These are phyloP conservation scores for Calyptommatus sinebrachiatus DNA, from an alignment of 2,113 vertebrate species.

Conservation along the genomic window DNA sequence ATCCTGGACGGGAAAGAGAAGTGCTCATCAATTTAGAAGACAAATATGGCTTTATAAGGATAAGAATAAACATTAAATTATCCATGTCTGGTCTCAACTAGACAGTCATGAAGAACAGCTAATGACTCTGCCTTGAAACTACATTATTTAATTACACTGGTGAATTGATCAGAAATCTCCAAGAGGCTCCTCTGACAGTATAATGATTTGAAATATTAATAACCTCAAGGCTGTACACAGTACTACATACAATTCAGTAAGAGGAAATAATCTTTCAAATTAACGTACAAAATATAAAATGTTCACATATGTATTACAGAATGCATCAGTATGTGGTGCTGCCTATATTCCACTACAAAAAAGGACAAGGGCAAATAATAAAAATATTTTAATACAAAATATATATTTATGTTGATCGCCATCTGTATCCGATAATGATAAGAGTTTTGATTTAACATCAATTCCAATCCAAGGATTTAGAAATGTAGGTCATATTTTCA, in stretches of 20 bases:
- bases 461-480: no score
- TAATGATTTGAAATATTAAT: conserved; percentile 8
- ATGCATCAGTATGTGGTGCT: background rate
- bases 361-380: background rate
- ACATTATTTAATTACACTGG: conserved; percentile 1
- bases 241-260: background rate
- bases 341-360: background rate
- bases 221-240: background rate
- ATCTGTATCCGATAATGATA: no score
- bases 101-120: background rate
- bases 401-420: background rate
- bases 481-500: no score
- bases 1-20: background rate
- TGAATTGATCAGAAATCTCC: background rate
- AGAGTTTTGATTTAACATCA: no score
- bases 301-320: background rate
- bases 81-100: background rate
- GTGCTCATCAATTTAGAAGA: background rate
- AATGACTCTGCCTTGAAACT: background rate
- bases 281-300: background rate
- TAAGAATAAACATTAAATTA: background rate
- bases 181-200: background rate
- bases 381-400: background rate
- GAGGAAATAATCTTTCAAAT: background rate
- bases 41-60: background rate